These are phyloP conservation scores for Leptonema lineaticorne DNA, from an alignment of 1,140 invertebrate genomes.

Conservation along the genomic window DNA sequence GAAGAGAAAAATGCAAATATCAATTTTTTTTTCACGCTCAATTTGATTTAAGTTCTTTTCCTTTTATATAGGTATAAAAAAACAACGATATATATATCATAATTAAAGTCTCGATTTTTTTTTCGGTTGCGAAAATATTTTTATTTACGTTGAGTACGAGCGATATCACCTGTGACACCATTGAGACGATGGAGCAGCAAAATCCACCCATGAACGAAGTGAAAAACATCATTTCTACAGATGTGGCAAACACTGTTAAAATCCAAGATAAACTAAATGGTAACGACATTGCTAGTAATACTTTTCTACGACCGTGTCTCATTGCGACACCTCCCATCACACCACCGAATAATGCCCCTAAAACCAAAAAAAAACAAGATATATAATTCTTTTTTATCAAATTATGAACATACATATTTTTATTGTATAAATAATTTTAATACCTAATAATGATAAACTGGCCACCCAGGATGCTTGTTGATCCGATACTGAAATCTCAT, in stretches of 20 bases:
- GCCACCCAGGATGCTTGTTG: conserved; percentile 85
- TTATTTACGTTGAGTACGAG: neutral
- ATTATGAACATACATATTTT: neutral
- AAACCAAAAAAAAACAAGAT: conserved; percentile 2
- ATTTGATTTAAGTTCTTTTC: neutral
- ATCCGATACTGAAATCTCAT: conserved; percentile 65
- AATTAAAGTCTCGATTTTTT: neutral
- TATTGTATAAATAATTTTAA: conserved; percentile 27
- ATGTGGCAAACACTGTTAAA: conserved; percentile 72
- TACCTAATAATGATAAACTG: conserved; percentile 73
- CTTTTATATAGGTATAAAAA: neutral
- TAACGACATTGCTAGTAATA: conserved; percentile 71
- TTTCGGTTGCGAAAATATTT: neutral
- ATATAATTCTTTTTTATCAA: neutral
- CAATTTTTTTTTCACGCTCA: neutral
- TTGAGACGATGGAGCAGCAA: conserved; percentile 78
- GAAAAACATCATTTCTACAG: conserved; percentile 77
- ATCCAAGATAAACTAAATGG: conserved; percentile 79
- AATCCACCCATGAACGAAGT: conserved; percentile 80
- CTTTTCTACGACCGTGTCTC: conserved; percentile 71
- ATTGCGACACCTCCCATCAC: conserved; percentile 77
- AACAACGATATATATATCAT: neutral
- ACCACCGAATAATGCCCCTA: conserved; percentile 75
- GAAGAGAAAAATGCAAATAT: neutral
- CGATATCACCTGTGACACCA: conserved; percentile 71